These are phyloP conservation scores for Hylomyscus alleni DNA, from an alignment of 2,797 vertebrate species.

Conservation along the genomic window DNA sequence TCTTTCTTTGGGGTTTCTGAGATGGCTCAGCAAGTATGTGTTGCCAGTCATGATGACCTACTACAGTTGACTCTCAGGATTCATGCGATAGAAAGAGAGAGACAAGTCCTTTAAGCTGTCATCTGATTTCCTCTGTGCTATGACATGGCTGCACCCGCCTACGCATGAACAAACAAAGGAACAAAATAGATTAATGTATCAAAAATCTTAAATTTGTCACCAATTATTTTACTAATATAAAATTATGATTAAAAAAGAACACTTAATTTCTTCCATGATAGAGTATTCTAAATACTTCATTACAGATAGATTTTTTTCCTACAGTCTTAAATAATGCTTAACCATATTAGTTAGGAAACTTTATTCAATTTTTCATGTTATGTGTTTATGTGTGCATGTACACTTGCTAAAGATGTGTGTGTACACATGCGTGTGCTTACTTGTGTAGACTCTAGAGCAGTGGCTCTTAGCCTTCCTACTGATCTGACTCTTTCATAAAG, in stretches of 20 bases:
- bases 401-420: too few relatives aligned
- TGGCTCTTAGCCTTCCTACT: background rate
- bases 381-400: background rate
- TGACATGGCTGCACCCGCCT: background rate
- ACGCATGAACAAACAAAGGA: background rate
- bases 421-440: too few relatives aligned
- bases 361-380: background rate
- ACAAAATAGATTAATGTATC: background rate
- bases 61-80: background rate
- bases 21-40: background rate
- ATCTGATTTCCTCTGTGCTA: background rate
- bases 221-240: background rate
- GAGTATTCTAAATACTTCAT: background rate
- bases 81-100: background rate
- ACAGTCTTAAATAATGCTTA: conserved; percentile 36
- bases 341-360: background rate
- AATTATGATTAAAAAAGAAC: conserved; percentile 8
- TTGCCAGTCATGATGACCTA: background rate
- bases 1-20: background rate
- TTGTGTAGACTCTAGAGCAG: background rate
- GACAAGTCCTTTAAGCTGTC: background rate
- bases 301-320: background rate
- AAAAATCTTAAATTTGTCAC: background rate
- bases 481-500: background rate
- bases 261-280: background rate